These are phyloP conservation scores for Gonioctena quinquepunctata DNA, from an alignment of 1,140 invertebrate genomes.

Conservation along the genomic window DNA sequence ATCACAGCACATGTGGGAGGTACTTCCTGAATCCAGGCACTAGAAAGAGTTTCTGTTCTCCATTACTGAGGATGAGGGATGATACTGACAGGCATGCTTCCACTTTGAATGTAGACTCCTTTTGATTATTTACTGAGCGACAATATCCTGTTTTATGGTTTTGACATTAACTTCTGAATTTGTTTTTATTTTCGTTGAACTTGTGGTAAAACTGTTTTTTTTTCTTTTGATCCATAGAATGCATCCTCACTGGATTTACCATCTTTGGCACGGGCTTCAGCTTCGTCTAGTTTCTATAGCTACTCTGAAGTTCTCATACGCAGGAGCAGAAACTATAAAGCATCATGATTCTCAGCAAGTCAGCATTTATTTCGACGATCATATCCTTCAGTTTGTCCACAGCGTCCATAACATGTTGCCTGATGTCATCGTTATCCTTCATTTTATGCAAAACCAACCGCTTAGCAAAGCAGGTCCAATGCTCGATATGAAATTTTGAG, in stretches of 20 bases:
- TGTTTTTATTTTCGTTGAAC: neutral
- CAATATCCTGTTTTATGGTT: neutral
- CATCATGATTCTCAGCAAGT: slow-evolving; percentile 39
- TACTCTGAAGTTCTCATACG: slow-evolving; percentile 44
- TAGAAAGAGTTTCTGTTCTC: neutral
- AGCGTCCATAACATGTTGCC: slow-evolving; percentile 42
- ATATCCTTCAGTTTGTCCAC: slow-evolving; percentile 39
- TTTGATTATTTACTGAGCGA: neutral
- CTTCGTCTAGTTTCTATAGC: slow-evolving; percentile 47
- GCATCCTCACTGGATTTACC: neutral
- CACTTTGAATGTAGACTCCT: neutral
- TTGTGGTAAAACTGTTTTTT: neutral
- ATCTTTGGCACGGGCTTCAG: slow-evolving; percentile 35
- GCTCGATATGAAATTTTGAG: slow-evolving; percentile 32
- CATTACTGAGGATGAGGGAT: neutral
- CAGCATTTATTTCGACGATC: slow-evolving; percentile 33
- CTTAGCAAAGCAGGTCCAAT: slow-evolving; percentile 35
- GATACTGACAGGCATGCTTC: neutral
- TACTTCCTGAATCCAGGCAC: neutral
- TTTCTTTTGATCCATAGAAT: neutral
- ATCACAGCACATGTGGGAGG: slow-evolving; percentile 29
- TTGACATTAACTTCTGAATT: neutral
- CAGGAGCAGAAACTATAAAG: slow-evolving; percentile 42
- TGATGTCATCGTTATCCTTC: slow-evolving; percentile 31
- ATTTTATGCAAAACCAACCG: slow-evolving; percentile 36